Evolutionary conservation across 2,888 invertebrate genomes (phyloP), one percentile per base, ranked within the genome.

Genomic region (Acrobeloides nanus): DNA sequence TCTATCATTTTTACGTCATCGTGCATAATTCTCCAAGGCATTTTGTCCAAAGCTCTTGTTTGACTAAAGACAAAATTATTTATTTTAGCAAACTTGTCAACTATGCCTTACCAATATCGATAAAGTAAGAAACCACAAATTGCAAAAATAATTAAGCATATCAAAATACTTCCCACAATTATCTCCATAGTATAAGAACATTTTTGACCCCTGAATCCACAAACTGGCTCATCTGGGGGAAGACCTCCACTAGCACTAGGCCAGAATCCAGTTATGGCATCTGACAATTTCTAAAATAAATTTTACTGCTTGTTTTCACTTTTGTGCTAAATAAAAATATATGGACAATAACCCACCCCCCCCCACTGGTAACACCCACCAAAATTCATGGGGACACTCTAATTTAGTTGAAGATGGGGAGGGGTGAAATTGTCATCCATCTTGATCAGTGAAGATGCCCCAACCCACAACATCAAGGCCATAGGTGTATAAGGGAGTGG

Each of bases 221-320:
- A 70, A 35, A 53, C 48, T n/a, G 68, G 68, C 51, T 68, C 68
- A 45, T 68, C 68, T 0, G 38, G 17, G 4, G 59, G 59, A 52
- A 59, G 32, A 4, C 38, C 31, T 1, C 59, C 59, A 32, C 57
- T 61, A 5, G 43, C 50, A 5, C 38, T 42, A 10, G 61, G 61
- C 61, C 61, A 60, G 29, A 60, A 60, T 23, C 63, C 63, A 27
- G 63, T 64, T 37, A 63, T 42, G n/a, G 56, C 35, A 35, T 60
- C 59, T 21, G 50, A 50, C 32, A 60, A 18, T 57, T 60, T 63
- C 59, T 62, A 21, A 48, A 53, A 18, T 8, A n/a, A n/a, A n/a
- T n/a, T n/a, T n/a, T n/a, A n/a, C n/a, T n/a, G n/a, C n/a, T n/a
- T n/a, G n/a, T n/a, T n/a, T n/a, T n/a, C n/a, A n/a, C n/a, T n/a